Evolutionary conservation across 2,888 invertebrate genomes (phyloP), one percentile per base, ranked within the genome.

Genomic region (Epinotia demarniana): DNA sequence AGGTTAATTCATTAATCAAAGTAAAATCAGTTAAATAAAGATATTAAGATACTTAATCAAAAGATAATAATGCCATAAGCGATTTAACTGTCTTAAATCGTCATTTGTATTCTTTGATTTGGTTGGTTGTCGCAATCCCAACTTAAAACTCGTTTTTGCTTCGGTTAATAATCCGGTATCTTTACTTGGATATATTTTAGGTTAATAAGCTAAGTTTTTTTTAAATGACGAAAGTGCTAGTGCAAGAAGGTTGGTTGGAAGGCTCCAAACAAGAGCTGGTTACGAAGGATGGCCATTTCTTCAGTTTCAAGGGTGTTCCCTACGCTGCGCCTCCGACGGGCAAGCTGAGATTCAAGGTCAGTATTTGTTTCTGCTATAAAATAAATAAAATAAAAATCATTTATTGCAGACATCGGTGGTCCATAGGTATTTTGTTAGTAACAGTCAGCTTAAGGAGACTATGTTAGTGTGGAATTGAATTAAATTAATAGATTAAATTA

Each of bases 271-370:
- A 83, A 61, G 79, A 82, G 0, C 66, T 83, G 0, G 73, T 82
- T 4, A 80, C 81, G 0, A 82, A 82, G 2, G 82, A 83, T 43
- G 80, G 78, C 0, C 71, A 77, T 13, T 89, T 83, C 77, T 84
- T 80, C 75, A 89, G 89, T 72, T 90, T 88, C 69, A 88, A 89
- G 77, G 93, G 94, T 1, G 90, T 95, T 16, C 95, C 95, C 0
- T 95, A 93, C 70, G 95, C 95, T 0, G 82, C 87, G 23, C 92
- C 95, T 13, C 95, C 95, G 0, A 16, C 94, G 0, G 92, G 91
- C 0, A 80, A 89, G 19, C 85, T 95, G 0, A 84, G 95, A 80
- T 95, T 95, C 77, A 89, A 93, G 92, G 95, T 94, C 75, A 19
- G 49, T n/a, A 12, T 46, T 27, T 18, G 13, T 58, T 39, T 5